phyloP scores from a whole-genome alignment of 2,888 invertebrate species.

The Anaspis maculata region DNA sequence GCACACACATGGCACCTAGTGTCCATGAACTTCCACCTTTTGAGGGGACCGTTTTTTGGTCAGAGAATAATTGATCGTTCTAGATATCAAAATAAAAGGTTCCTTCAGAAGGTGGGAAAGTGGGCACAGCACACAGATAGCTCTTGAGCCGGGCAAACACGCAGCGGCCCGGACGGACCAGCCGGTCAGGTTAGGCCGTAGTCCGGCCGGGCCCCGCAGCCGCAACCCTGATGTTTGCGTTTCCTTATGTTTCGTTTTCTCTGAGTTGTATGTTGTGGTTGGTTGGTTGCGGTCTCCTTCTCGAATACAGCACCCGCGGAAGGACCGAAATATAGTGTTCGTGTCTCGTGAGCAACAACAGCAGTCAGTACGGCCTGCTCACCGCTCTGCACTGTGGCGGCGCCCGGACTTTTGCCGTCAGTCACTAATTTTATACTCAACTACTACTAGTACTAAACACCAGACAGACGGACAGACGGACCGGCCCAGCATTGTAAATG shows the following conservation, averaged over 20 bases:
- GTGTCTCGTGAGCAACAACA: slow-evolving; percentile 42
- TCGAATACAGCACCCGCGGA: slow-evolving; percentile 78
- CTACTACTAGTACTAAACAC: too few species aligned
- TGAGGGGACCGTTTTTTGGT: too few species aligned
- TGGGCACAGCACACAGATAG: slow-evolving; percentile 37
- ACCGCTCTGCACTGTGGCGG: slow-evolving; percentile 47
- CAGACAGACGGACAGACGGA: slow-evolving; percentile 29
- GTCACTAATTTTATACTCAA: too few species aligned
- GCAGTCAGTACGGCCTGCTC: slow-evolving; percentile 50
- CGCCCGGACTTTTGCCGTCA: slow-evolving; percentile 42
- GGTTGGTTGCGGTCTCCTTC: slow-evolving; percentile 64
- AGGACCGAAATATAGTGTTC: slow-evolving; percentile 53
- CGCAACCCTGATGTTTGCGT: slow-evolving; percentile 32
- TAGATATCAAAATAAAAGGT: too few species aligned
- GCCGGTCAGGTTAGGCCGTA: slow-evolving; percentile 19
- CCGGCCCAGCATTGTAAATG: slow-evolving; percentile 20
- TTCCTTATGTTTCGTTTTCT: slow-evolving; percentile 20
- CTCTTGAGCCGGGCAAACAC: slow-evolving; percentile 34
- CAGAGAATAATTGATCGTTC: too few species aligned
- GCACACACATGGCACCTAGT: slow-evolving; percentile 14
- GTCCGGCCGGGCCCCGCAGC: slow-evolving; percentile 31
- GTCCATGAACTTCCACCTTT: too few species aligned
- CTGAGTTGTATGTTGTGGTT: slow-evolving; percentile 37
- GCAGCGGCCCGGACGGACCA: slow-evolving; percentile 29
- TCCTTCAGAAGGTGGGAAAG: too few species aligned